Evolutionary conservation across 2,797 vertebrate genomes (phyloP).

Genomic region (Fratercula arctica): DNA sequence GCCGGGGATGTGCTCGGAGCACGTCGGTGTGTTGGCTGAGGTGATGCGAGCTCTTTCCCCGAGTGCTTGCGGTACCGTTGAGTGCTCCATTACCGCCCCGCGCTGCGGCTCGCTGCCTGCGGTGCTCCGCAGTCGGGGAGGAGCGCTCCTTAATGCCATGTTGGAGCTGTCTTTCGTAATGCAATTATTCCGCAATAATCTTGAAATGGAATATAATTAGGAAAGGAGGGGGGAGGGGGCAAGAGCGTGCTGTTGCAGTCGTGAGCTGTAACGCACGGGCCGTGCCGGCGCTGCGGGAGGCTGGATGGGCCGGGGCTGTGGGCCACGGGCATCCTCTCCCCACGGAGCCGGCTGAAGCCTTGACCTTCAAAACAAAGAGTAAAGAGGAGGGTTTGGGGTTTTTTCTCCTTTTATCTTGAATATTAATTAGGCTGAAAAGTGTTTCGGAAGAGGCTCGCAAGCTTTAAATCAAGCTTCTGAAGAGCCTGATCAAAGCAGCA

Average conservation of each 20-base stretch:
- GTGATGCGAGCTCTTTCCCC: background rate
- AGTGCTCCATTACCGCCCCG: background rate
- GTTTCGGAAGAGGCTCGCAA: background rate
- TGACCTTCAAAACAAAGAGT: background rate
- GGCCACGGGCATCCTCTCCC: background rate
- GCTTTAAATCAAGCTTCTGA: conserved; percentile 16
- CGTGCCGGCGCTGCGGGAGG: background rate
- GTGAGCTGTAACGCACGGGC: background rate
- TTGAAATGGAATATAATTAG: conserved; percentile 29
- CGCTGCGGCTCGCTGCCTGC: background rate
- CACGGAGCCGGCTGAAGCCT: background rate
- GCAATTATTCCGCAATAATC: conserved; percentile 13
- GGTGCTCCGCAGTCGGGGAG: background rate
- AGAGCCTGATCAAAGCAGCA: background rate
- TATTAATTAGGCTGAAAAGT: background rate
- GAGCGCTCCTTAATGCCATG: background rate
- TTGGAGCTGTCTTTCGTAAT: background rate
- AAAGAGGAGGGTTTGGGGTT: background rate
- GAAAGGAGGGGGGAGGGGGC: background rate
- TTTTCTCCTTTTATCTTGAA: background rate
- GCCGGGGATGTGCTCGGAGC: background rate
- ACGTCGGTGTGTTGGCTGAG: background rate
- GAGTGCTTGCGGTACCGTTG: conserved; percentile 6
- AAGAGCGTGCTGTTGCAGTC: fast-evolving
- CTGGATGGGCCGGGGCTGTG: background rate